These are phyloP conservation scores for Zoanthus sansibaricus DNA, from an alignment of 92 coral and sea anemone species.

Conservation along the genomic window DNA sequence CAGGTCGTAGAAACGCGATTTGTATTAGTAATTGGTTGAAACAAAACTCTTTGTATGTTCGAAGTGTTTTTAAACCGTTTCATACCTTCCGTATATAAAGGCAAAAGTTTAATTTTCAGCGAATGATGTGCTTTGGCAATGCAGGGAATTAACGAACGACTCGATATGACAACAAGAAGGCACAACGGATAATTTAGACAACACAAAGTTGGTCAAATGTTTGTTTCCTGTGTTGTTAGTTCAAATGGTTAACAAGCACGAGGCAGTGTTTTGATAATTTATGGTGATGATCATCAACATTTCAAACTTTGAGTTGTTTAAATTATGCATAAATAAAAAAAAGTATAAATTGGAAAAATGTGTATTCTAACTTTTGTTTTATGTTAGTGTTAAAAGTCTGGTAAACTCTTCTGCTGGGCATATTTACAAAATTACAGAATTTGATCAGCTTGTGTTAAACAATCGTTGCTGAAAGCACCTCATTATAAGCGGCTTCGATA, in stretches of 20 bases:
- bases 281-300: no score
- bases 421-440: conserved; percentile 32
- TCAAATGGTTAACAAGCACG: no score
- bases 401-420: background rate
- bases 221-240: no score
- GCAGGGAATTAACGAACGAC: background rate
- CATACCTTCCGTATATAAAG: background rate
- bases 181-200: no score
- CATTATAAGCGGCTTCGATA: conserved; percentile 92
- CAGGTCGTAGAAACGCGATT: background rate
- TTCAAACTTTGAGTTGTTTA: no score
- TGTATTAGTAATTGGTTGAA: background rate
- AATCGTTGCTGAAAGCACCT: conserved; percentile 79
- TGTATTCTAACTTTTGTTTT: background rate
- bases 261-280: no score
- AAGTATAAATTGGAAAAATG: background rate
- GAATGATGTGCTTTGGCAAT: background rate
- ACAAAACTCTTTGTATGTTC: background rate
- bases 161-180: no score
- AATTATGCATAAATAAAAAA: background rate
- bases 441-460: conserved; percentile 43
- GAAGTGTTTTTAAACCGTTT: background rate
- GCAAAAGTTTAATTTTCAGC: background rate
- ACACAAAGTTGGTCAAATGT: no score
- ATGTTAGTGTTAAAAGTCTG: background rate